phyloP scores from a whole-genome alignment of 2,888 invertebrate genomes.

The Sceliomorpha sp. region DNA sequence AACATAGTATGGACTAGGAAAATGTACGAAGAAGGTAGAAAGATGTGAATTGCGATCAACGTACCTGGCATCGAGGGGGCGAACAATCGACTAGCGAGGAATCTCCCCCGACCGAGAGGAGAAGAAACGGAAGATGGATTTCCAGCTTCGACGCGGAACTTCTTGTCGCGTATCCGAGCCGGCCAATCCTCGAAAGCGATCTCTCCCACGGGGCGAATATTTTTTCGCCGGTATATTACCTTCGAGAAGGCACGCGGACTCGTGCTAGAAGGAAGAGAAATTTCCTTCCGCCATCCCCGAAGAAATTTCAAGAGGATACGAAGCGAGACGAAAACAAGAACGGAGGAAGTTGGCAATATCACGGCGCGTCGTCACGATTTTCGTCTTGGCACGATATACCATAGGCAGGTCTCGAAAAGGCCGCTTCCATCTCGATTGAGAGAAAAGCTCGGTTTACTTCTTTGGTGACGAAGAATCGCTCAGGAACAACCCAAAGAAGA shows the following conservation, averaged over 20 bases:
- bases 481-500: slow-evolving; percentile 28
- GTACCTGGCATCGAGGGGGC: slow-evolving; percentile 9
- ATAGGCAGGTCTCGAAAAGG: slow-evolving; percentile 62
- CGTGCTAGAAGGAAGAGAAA: slow-evolving; percentile 41
- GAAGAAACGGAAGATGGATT: slow-evolving; percentile 17
- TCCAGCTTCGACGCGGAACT: slow-evolving; percentile 33
- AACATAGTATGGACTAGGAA: no score
- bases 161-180: slow-evolving; percentile 31
- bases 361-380: slow-evolving; percentile 61
- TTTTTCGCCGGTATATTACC: slow-evolving; percentile 52
- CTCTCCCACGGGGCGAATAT: slow-evolving; percentile 54
- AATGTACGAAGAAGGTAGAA: slow-evolving; percentile 1
- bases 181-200: slow-evolving; percentile 55
- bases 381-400: slow-evolving; percentile 56
- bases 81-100: neutral
- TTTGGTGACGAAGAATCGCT: slow-evolving; percentile 34
- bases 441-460: slow-evolving; percentile 26
- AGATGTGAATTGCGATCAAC: slow-evolving; percentile 20
- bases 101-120: slow-evolving; percentile 11
- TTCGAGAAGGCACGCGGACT: slow-evolving; percentile 27
- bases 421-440: slow-evolving; percentile 42
- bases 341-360: slow-evolving; percentile 59
- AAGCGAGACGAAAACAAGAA: slow-evolving; percentile 35
- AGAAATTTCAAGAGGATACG: slow-evolving; percentile 40
- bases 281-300: slow-evolving; percentile 27